phyloP scores from a whole-genome alignment of 2,888 invertebrate genomes.

The Lacanobia oleracea region DNA sequence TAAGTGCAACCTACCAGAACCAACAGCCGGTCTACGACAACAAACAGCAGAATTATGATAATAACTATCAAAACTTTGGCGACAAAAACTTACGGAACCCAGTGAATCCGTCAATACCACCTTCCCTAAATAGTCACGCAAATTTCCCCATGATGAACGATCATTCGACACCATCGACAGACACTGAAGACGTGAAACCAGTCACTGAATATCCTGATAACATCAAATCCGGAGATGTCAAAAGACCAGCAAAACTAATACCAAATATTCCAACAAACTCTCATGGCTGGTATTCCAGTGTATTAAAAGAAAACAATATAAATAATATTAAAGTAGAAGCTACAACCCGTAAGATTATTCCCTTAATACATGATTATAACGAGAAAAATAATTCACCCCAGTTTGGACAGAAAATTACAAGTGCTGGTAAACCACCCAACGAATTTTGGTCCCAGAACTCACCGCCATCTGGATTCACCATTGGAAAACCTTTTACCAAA shows the following conservation, averaged over 20 bases:
- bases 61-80: conserved; percentile 60
- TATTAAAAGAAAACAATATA: conserved; percentile 79
- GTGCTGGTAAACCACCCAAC: conserved; percentile 83
- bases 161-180: conserved; percentile 61
- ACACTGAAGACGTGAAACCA: conserved; percentile 69
- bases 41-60: conserved; percentile 28
- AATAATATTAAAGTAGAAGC: conserved; percentile 82
- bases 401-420: conserved; percentile 85
- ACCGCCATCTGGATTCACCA: conserved; percentile 74
- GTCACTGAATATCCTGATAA: conserved; percentile 75
- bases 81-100: conserved; percentile 56
- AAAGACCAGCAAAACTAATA: conserved; percentile 81
- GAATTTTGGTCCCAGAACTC: conserved; percentile 79
- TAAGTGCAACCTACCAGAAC: conserved; percentile 5
- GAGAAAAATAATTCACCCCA: conserved; percentile 75
- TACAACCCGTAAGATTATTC: conserved; percentile 85
- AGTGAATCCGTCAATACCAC: conserved; percentile 63
- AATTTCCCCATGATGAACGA: conserved; percentile 88
- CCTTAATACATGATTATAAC: conserved; percentile 79
- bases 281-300: conserved; percentile 87
- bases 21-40: conserved; percentile 54
- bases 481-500: conserved; percentile 84
- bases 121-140: conserved; percentile 85
- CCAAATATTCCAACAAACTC: conserved; percentile 85
- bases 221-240: conserved; percentile 71